Percentiles rank a stretch among this genome's conserved stretches.
Evolutionary conservation across 2,888 invertebrate genomes (phyloP).

Genomic region (Blastobasis lacticolella): DNA sequence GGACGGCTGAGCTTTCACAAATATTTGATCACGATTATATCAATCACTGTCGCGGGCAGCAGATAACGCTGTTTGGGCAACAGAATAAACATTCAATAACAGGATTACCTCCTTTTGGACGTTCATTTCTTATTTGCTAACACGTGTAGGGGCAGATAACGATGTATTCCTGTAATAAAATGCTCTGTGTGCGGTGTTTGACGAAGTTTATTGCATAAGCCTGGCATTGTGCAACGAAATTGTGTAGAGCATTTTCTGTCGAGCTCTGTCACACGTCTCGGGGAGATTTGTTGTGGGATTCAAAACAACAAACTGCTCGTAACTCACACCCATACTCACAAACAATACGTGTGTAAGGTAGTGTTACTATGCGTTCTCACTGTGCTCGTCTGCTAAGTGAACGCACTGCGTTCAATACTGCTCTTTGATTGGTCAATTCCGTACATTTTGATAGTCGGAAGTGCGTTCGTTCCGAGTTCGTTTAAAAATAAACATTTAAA

Average conservation of each 20-base stretch:
- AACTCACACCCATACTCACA: not conserved
- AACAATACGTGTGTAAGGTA: not conserved
- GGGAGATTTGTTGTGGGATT: no score
- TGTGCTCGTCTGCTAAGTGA: no score
- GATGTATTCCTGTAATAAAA: not conserved
- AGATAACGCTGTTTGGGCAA: conserved; percentile 31
- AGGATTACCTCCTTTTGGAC: conserved; percentile 52
- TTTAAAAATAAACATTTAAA: no score
- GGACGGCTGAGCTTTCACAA: not conserved
- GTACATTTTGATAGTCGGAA: no score
- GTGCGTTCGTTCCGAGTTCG: no score
- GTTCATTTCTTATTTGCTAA: conserved; percentile 39
- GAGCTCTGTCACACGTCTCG: no score
- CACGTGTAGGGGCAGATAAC: conserved; percentile 38
- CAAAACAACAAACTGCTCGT: not conserved
- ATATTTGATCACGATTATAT: conserved; percentile 19
- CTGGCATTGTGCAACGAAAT: no score
- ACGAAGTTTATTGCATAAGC: not conserved
- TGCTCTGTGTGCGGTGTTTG: not conserved
- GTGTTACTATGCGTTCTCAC: no score
- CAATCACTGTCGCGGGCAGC: conserved; percentile 41
- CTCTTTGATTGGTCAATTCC: no score
- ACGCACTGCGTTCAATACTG: not conserved
- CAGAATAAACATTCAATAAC: conserved; percentile 43
- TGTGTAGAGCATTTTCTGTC: no score